Conservation (phyloP, 2,888 invertebrate genomes). For the Notodonta ziczac region DNA sequence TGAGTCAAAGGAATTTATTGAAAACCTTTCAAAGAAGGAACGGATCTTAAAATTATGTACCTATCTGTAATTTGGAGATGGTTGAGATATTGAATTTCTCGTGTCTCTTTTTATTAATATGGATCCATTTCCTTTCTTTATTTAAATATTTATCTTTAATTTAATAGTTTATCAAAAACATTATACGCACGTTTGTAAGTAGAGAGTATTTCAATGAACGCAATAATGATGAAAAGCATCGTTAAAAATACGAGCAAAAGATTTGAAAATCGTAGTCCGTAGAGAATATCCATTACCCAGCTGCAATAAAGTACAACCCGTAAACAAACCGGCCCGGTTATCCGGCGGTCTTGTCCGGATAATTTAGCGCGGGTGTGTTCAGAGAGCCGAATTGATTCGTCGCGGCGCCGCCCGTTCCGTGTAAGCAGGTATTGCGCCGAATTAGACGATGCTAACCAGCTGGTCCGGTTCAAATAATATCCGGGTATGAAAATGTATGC, state of each 20-base stretch:
- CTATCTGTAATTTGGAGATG: slow-evolving; percentile 5
- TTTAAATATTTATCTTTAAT: too few relatives aligned
- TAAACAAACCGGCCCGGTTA: slow-evolving; percentile 31
- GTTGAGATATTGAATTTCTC: neutral
- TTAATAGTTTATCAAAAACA: too few relatives aligned
- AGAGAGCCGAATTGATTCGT: slow-evolving; percentile 37
- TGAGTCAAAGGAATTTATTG: slow-evolving; percentile 10
- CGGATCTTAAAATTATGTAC: slow-evolving; percentile 2
- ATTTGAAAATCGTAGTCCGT: neutral
- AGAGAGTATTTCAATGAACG: too few relatives aligned
- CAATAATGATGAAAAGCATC: too few relatives aligned
- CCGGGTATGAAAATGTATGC: slow-evolving; percentile 4
- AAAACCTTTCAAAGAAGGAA: slow-evolving; percentile 5
- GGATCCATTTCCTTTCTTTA: too few relatives aligned
- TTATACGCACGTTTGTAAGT: too few relatives aligned
- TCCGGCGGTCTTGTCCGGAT: slow-evolving; percentile 23
- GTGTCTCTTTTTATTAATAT: neutral
- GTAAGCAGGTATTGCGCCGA: slow-evolving; percentile 43
- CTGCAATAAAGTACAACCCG: slow-evolving; percentile 12
- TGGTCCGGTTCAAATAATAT: slow-evolving; percentile 26
- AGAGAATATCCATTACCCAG: neutral
- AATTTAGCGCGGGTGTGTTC: slow-evolving; percentile 35
- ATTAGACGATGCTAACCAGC: slow-evolving; percentile 31
- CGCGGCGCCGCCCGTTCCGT: slow-evolving; percentile 36
- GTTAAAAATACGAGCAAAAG: too few relatives aligned